Evolutionary conservation across 2,888 invertebrate genomes (phyloP).

Genomic region (Phymatocera aterrima): DNA sequence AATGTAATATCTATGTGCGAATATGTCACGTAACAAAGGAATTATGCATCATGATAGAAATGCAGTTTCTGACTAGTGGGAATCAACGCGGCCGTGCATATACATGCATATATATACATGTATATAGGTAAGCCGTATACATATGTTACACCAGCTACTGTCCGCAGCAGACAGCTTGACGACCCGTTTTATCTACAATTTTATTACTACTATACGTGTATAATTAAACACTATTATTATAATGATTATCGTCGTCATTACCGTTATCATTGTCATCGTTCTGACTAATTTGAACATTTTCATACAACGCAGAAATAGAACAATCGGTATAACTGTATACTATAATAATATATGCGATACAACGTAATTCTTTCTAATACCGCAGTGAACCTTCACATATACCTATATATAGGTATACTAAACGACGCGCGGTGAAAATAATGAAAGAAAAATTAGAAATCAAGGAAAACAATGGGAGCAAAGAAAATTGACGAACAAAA

Average conservation of each 20-base stretch:
- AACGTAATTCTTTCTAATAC: too few relatives aligned
- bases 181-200: slow-evolving; percentile 1
- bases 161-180: slow-evolving; percentile 1
- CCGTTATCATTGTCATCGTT: neutral
- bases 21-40: slow-evolving; percentile 19
- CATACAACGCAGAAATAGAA: neutral
- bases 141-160: too few relatives aligned
- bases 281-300: neutral
- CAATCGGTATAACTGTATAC: neutral
- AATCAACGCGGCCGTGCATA: neutral
- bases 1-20: too few relatives aligned
- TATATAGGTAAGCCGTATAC: too few relatives aligned
- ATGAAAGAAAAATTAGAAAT: too few relatives aligned
- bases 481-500: too few relatives aligned
- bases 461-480: too few relatives aligned
- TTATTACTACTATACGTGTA: neutral
- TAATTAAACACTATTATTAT: neutral
- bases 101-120: neutral
- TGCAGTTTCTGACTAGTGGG: slow-evolving; percentile 2
- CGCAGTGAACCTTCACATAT: too few relatives aligned
- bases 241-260: neutral
- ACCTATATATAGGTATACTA: too few relatives aligned
- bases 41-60: neutral
- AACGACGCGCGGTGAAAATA: too few relatives aligned
- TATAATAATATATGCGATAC: too few relatives aligned